Conservation (phyloP, 2,888 invertebrate species). For the Microctonus aethiopoides region DNA sequence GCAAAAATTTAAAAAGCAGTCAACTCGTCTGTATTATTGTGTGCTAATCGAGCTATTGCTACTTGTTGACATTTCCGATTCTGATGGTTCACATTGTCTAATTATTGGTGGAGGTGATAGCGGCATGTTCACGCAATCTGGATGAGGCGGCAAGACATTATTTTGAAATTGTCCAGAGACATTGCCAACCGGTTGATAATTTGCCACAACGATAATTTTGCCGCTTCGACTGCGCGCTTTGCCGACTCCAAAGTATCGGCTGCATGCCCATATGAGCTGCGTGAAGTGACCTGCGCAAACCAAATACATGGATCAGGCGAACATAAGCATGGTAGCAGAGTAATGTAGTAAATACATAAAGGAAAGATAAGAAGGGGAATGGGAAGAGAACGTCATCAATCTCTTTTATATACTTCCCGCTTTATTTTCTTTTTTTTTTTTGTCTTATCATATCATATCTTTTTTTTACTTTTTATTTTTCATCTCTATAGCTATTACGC, state of each 20-base stretch:
- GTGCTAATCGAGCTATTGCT: constrained; percentile 52
- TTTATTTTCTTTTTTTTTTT: neutral
- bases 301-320: constrained; percentile 41
- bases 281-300: constrained; percentile 81
- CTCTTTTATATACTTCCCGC: neutral
- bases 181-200: constrained; percentile 86
- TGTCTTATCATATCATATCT: neutral
- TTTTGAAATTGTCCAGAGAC: constrained; percentile 78
- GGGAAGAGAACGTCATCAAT: neutral
- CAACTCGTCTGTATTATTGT: constrained; percentile 59
- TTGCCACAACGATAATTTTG: constrained; percentile 85
- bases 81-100: constrained; percentile 42
- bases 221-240: constrained; percentile 83
- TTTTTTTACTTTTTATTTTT: neutral
- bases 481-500: neutral
- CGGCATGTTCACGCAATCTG: constrained; percentile 71
- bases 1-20: constrained; percentile 60
- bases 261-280: constrained; percentile 85
- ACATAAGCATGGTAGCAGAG: constrained; percentile 29
- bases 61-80: constrained; percentile 50
- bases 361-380: neutral
- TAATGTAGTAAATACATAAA: neutral
- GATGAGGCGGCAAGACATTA: constrained; percentile 81
- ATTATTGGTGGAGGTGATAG: constrained; percentile 56
- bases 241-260: constrained; percentile 82